Base-by-base conservation (phyloP, 2,797 vertebrate species). In the Dallia pectoralis region DNA sequence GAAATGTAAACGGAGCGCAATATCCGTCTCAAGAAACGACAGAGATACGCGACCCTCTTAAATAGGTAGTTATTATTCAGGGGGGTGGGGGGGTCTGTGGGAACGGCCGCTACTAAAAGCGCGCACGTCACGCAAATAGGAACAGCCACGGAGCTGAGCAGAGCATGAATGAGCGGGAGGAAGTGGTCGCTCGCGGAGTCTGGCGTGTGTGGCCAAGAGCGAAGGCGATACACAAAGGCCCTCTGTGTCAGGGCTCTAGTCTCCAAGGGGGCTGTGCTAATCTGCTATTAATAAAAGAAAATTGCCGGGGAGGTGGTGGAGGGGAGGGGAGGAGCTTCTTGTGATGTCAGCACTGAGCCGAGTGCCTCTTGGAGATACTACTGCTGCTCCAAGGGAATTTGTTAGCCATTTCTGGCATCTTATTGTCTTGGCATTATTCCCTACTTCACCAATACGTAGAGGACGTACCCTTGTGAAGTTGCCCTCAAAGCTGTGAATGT, bases 401-500 rank as follows among this genome's bases (percentile, higher is more conserved):
- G 82, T 86, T 90, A 87, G 74, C 68, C 29, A 32, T 78, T 78
- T 85, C 79, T 74, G 62, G 11, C 22, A n/a, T 56, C 22, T 56
- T 56, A 22, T 56, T 25, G 53, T 25, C n/a, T 59, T 59, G n/a
- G 25, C 25, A 12, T 59, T 25, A 14, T 59, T n/a, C n/a, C n/a
- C n/a, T 59, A 25, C 22, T 9, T 59, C 25, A 25, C 53, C 22
- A n/a, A 25, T 81, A 69, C 66, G 49, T 71, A 71, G 69, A 56
- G 69, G 71, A 82, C 95, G 94, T 92, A 99, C 97, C 93, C 96
- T 90, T 30, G 96, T 97, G 90, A 99, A 99, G 80, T 96, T 99
- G 73, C 97, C 97, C 91, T 98, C 97, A 81, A 99, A 99, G 81
- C 95, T 96, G 89, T 99, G 97, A 89, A 99, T 99, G 91, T 99